phyloP scores from a whole-genome alignment of 2,113 vertebrate genomes.

The Amazona vittata region DNA sequence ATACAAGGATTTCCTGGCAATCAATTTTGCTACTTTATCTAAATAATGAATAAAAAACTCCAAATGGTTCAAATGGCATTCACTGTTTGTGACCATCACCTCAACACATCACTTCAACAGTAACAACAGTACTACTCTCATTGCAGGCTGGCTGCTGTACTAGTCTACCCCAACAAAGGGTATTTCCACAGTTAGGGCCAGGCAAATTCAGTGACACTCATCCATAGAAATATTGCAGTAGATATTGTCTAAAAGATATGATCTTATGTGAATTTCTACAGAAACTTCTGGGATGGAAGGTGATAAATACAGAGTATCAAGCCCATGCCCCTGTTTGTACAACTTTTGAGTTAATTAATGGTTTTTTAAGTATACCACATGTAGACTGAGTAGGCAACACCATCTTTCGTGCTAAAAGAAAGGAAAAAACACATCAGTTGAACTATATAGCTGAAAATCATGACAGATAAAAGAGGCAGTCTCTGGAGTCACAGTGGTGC shows the following conservation, averaged over 20 bases:
- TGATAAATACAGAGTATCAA: not conserved
- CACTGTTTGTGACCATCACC: not conserved
- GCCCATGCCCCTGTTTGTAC: not conserved
- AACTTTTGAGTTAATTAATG: not conserved
- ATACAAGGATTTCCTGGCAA: not conserved
- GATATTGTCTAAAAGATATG: not conserved
- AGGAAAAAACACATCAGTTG: not conserved
- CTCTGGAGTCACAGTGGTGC: not conserved
- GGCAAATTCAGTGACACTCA: not conserved
- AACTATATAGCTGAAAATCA: not conserved
- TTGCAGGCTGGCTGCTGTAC: rapidly evolving
- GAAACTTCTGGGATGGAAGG: not conserved
- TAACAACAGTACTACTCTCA: not conserved
- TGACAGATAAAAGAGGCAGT: not conserved
- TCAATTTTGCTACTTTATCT: not conserved
- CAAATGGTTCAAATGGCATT: not conserved
- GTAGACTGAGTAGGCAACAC: not conserved
- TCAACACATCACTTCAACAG: not conserved
- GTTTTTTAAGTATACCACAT: not conserved
- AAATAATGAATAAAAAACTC: not conserved
- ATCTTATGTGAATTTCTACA: not conserved
- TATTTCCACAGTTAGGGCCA: not conserved
- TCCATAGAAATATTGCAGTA: not conserved
- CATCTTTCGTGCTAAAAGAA: not conserved
- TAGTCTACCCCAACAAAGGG: not conserved